These are phyloP conservation scores for Stegophylla sp. DNA, from an alignment of 2,888 invertebrate species.

Conservation along the genomic window DNA sequence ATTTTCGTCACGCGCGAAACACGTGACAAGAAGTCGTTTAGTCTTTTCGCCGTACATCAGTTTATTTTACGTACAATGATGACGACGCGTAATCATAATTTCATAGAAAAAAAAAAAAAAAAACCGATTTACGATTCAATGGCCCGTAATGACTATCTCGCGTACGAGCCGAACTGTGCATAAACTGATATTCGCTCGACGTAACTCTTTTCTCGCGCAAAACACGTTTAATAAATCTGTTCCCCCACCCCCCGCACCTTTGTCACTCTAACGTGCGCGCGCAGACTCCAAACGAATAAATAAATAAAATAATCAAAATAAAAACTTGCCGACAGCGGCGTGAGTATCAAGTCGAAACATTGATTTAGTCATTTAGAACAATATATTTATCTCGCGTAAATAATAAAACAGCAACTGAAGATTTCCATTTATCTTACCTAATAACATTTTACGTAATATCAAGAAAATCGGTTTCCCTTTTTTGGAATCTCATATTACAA, in stretches of 20 bases:
- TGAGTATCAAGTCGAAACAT: not conserved
- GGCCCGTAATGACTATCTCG: not conserved
- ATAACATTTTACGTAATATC: no score
- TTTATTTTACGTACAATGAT: slow-evolving; percentile 4
- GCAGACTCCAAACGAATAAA: no score
- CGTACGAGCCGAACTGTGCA: not conserved
- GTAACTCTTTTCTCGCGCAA: not conserved
- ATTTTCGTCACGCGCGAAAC: not conserved
- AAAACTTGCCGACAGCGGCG: no score
- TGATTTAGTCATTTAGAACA: not conserved
- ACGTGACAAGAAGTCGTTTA: slow-evolving; percentile 19
- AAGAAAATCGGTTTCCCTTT: no score
- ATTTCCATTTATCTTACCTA: not conserved
- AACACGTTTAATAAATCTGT: not conserved
- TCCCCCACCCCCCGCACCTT: no score
- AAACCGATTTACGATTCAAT: slow-evolving; percentile 15
- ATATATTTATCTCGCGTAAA: not conserved
- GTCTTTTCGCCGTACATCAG: slow-evolving; percentile 13
- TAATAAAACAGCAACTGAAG: not conserved
- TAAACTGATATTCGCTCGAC: not conserved
- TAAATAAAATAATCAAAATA: no score
- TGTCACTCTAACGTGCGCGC: no score
- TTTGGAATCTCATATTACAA: no score
- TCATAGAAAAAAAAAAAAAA: not conserved
- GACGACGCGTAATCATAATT: slow-evolving; percentile 37